Conservation (phyloP, 2,888 invertebrate species). For the Plutella xylostella region DNA sequence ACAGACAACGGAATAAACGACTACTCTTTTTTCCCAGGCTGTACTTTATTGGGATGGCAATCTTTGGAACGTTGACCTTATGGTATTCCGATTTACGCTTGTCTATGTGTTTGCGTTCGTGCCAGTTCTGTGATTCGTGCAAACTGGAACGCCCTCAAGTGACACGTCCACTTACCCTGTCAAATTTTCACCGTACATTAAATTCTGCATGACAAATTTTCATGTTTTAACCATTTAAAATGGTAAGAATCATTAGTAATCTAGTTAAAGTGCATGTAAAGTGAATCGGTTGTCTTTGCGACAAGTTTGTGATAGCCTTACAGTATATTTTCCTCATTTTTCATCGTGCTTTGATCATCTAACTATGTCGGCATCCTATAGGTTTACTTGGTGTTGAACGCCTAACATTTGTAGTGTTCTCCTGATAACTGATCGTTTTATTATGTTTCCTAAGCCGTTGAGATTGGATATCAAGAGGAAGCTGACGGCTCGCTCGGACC, state of each 20-base stretch:
- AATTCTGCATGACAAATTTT: slow-evolving; percentile 42
- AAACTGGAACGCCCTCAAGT: slow-evolving; percentile 24
- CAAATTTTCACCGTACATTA: slow-evolving; percentile 44
- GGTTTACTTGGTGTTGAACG: neutral
- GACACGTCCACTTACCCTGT: slow-evolving; percentile 61
- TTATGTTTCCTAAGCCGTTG: slow-evolving; percentile 79
- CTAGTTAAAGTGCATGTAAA: neutral
- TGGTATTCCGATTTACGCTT: too few relatives aligned
- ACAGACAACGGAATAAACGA: too few relatives aligned
- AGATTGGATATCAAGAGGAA: slow-evolving; percentile 98
- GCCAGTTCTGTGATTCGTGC: too few relatives aligned
- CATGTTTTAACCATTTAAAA: slow-evolving; percentile 56
- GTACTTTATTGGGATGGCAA: too few relatives aligned
- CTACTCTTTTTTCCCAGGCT: too few relatives aligned
- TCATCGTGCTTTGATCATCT: slow-evolving; percentile 37
- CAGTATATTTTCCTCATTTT: slow-evolving; percentile 20
- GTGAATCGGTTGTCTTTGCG: neutral
- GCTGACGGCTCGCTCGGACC: slow-evolving; percentile 96
- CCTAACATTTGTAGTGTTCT: slow-evolving; percentile 1
- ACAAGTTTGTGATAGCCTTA: neutral
- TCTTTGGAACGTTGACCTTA: too few relatives aligned
- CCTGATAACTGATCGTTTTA: slow-evolving; percentile 22
- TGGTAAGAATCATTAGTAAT: slow-evolving; percentile 40
- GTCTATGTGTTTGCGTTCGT: too few relatives aligned
- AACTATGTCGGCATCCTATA: slow-evolving; percentile 35